Conservation (phyloP, 2,113 vertebrate species). For the Hippoglossus stenolepis region DNA sequence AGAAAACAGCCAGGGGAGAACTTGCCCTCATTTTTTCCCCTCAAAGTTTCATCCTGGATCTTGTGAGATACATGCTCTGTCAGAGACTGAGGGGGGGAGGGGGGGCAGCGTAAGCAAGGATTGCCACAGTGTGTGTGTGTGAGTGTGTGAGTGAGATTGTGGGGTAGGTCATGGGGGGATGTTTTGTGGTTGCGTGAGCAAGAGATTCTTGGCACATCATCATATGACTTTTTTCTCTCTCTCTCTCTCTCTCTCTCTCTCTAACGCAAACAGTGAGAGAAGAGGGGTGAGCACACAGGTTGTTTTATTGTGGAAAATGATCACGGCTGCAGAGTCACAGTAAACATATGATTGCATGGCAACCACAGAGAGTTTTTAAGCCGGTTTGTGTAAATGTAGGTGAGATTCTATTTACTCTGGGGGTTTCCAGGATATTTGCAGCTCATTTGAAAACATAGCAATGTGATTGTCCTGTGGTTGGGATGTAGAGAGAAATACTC, state of each 20-base stretch:
- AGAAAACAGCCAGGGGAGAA: constrained; percentile 73
- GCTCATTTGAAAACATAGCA: constrained; percentile 34
- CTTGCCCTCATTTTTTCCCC: constrained; percentile 25
- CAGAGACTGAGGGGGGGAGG: neutral
- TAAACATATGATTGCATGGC: constrained; percentile 55
- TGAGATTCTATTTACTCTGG: constrained; percentile 28
- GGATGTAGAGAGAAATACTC: constrained; percentile 1
- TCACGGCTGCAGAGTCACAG: constrained; percentile 50
- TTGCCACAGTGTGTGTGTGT: constrained; percentile 14
- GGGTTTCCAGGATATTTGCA: constrained; percentile 33
- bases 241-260: too few species aligned
- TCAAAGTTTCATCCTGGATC: constrained; percentile 27
- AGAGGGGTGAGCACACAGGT: constrained; percentile 26
- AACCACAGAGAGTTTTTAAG: constrained; percentile 32
- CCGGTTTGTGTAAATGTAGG: constrained; percentile 42
- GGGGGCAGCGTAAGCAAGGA: constrained; percentile 6
- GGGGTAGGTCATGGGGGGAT: constrained; percentile 11
- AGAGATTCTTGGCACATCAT: constrained; percentile 44
- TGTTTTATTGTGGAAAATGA: constrained; percentile 49
- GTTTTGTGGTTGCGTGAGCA: constrained; percentile 48
- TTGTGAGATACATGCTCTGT: constrained; percentile 30
- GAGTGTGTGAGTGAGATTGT: constrained; percentile 13
- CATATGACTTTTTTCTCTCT: constrained; percentile 58
- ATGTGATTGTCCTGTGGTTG: constrained; percentile 17
- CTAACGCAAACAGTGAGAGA: constrained; percentile 22